A percentile compares a stretch with the other conserved stretches of the same genome.
phyloP scores from a whole-genome alignment of 2,888 invertebrate species.

The Oligia fasciuncula region DNA sequence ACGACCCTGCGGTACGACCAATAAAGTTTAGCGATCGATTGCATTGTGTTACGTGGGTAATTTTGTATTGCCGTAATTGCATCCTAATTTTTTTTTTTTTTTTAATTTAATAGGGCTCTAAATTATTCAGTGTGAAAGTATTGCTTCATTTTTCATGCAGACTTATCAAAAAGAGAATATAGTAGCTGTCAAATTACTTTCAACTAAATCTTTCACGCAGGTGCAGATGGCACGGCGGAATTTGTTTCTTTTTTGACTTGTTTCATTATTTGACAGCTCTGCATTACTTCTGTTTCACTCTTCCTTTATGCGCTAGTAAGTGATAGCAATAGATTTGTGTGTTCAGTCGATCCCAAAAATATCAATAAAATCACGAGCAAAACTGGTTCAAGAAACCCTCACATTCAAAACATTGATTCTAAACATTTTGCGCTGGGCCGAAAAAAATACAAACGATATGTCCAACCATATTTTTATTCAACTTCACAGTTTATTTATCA shows the following conservation, averaged over 20 bases:
- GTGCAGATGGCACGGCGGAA: background rate
- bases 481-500: slow-evolving; percentile 11
- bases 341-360: background rate
- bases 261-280: background rate
- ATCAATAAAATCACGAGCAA: background rate
- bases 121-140: background rate
- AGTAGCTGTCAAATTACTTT: slow-evolving; percentile 17
- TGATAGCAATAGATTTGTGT: background rate
- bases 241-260: background rate
- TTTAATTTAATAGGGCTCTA: too few species aligned
- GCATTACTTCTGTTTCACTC: background rate
- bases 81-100: slow-evolving; percentile 6
- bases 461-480: slow-evolving; percentile 16
- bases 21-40: slow-evolving; percentile 48
- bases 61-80: slow-evolving; percentile 17
- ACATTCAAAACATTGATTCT: background rate
- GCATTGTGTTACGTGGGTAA: slow-evolving; percentile 20
- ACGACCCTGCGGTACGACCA: slow-evolving; percentile 8
- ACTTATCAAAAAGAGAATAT: background rate
- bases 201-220: slow-evolving; percentile 1
- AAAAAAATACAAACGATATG: slow-evolving; percentile 2
- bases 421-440: background rate
- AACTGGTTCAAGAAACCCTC: background rate
- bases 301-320: background rate
- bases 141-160: background rate